Conservation (phyloP, 2,888 invertebrate species). For the Liposcelis brunnea region DNA sequence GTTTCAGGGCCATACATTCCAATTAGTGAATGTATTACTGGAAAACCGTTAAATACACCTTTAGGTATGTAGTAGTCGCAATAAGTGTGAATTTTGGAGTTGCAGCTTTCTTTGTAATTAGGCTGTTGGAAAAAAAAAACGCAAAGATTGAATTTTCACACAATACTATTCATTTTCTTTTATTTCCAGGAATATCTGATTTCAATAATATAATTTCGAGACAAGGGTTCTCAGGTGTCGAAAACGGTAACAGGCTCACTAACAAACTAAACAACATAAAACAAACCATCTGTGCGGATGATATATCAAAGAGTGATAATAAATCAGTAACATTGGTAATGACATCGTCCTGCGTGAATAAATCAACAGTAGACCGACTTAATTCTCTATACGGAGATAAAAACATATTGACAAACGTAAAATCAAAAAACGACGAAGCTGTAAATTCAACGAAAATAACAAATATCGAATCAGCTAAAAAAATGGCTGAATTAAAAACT, state of each 20-base stretch:
- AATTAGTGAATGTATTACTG: constrained; percentile 82
- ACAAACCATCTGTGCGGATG: constrained; percentile 7
- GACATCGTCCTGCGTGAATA: background rate
- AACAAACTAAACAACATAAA: constrained; percentile 1
- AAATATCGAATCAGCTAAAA: constrained; percentile 4
- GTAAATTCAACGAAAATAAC: background rate
- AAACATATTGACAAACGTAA: background rate
- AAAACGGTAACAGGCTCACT: constrained; percentile 2
- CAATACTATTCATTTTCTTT: background rate
- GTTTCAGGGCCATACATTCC: constrained; percentile 75
- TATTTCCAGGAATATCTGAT: constrained; percentile 11
- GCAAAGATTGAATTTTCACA: background rate
- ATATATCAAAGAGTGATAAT: constrained; percentile 6
- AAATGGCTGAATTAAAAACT: background rate
- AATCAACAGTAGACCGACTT: background rate
- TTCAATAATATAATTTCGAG: constrained; percentile 13
- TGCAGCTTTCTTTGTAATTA: too few species aligned
- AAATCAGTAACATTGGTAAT: background rate
- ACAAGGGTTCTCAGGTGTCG: constrained; percentile 10
- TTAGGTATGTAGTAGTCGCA: constrained; percentile 11
- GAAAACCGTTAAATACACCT: constrained; percentile 27
- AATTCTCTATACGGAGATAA: constrained; percentile 6
- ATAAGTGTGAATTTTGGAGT: background rate
- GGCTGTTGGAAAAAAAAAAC: background rate
- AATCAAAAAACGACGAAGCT: too few species aligned